phyloP scores from a whole-genome alignment of 2,797 vertebrate genomes.

The Epinephelus malabaricus region DNA sequence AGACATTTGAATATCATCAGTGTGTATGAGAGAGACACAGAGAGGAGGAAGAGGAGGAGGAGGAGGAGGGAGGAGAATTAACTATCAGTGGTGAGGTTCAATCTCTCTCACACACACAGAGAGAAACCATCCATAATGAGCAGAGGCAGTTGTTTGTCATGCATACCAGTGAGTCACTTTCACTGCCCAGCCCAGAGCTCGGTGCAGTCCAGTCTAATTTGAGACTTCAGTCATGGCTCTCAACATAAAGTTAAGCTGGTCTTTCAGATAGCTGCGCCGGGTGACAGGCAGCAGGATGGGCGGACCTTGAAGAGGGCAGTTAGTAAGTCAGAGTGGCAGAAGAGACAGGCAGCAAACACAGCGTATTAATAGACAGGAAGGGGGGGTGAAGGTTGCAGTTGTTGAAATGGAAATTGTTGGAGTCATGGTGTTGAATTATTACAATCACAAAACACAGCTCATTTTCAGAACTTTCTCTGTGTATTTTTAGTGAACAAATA shows the following conservation, averaged over 20 bases:
- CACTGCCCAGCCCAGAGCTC: slow-evolving; percentile 40
- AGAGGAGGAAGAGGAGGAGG: background rate
- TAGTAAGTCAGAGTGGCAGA: slow-evolving; percentile 37
- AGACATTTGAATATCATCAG: slow-evolving; percentile 50
- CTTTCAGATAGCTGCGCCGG: slow-evolving; percentile 37
- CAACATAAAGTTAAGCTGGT: slow-evolving; percentile 41
- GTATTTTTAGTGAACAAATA: background rate
- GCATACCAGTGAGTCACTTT: slow-evolving; percentile 69
- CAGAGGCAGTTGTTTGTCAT: slow-evolving; percentile 51
- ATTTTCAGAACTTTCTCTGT: background rate
- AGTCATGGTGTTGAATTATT: slow-evolving; percentile 1
- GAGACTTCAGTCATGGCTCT: slow-evolving; percentile 62
- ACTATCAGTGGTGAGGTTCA: slow-evolving; percentile 36
- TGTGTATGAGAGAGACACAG: background rate
- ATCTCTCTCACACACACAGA: slow-evolving; percentile 13
- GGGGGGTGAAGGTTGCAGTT: background rate
- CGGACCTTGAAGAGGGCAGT: slow-evolving; percentile 39
- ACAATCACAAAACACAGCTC: background rate
- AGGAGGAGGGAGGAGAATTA: background rate
- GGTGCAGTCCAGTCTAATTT: slow-evolving; percentile 64
- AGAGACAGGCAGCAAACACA: slow-evolving; percentile 22
- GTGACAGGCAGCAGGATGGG: slow-evolving; percentile 40
- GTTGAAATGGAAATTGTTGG: slow-evolving; percentile 20
- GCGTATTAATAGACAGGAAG: slow-evolving; percentile 31
- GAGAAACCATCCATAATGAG: slow-evolving; percentile 29